Conservation (phyloP, 1,140 invertebrate genomes). For the Cyrtorhinus lividipennis region DNA sequence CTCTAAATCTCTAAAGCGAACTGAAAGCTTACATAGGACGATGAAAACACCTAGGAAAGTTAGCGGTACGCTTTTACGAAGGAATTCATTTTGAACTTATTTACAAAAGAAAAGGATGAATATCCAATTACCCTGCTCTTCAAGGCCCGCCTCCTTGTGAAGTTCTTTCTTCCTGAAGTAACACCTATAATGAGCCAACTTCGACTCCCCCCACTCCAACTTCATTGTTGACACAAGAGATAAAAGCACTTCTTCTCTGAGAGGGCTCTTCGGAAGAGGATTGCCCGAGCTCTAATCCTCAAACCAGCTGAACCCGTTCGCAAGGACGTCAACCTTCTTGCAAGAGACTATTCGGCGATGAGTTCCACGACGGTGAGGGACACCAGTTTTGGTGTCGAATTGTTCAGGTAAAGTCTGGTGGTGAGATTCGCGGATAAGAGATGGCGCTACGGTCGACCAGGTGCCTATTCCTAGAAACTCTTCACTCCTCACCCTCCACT, state of each 20-base stretch:
- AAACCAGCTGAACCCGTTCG: background rate
- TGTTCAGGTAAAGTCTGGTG: too few species aligned
- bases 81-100: background rate
- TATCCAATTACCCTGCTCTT: conserved; percentile 5
- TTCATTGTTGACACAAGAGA: conserved; percentile 1
- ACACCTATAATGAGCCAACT: conserved; percentile 6
- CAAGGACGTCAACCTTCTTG: conserved; percentile 7
- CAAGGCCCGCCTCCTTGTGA: background rate
- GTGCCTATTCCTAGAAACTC: too few species aligned
- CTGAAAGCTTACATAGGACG: too few species aligned
- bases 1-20: too few species aligned
- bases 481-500: too few species aligned
- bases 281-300: background rate
- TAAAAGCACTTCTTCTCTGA: conserved; percentile 7
- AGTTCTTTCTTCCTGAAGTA: conserved; percentile 5
- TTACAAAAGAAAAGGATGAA: background rate
- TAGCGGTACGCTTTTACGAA: too few species aligned
- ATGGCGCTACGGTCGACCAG: too few species aligned
- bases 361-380: too few species aligned
- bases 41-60: too few species aligned
- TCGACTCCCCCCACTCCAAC: background rate
- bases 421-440: too few species aligned
- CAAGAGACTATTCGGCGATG: too few species aligned
- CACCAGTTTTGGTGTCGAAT: too few species aligned
- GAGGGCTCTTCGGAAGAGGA: background rate